Base-by-base conservation (phyloP, 2,888 invertebrate genomes). In the Zhuqinia jingwanae region DNA sequence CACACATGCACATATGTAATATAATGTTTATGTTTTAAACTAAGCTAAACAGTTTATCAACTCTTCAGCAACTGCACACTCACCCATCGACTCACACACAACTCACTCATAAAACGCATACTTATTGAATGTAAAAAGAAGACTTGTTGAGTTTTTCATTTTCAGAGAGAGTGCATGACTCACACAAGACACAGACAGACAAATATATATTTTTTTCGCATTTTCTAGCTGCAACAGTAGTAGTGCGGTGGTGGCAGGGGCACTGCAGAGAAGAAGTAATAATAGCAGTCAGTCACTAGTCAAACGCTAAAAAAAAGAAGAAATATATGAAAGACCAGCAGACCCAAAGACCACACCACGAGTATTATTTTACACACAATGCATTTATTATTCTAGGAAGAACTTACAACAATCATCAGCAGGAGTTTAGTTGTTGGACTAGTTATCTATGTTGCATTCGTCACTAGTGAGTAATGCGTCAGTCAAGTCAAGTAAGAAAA, bases 321-420 rank as follows among this genome's bases (percentile, higher is more conserved):
- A 68, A n/a, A n/a, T n/a, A n/a, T n/a, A 45, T 27, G 68, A 68
- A 5, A 68, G 68, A 65, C 36, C 8, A 30, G 27, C 15, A 30
- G 58, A 45, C 11, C 13, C 20, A 11, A 45, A 27, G 53, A 73
- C 73, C 73, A 73, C 73, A 73, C 73, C 53, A 42, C 68, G 68
- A 68, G 73, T 73, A 73, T 73, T 47, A 27, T 73, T 70, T 73
- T 73, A 47, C 50, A 27, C 42, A 30, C n/a, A 53, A 47, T 27
- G 27, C 73, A 53, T 73, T 73, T 73, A 50, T 47, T 73, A 50
- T 50, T 73, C 73, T 73, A 53, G 73, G 73, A 73, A 73, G 50
- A 73, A 22, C 50, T 50, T 27, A 27, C 22, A 53, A n/a, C 73
- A 73, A 47, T 70, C 70, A 70, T 73, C 73, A 42, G 27, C 63